Evolutionary conservation across 2,797 vertebrate genomes (phyloP), one percentile per base, ranked within the genome.

Genomic region (Phaenicophaeus curvirostris): DNA sequence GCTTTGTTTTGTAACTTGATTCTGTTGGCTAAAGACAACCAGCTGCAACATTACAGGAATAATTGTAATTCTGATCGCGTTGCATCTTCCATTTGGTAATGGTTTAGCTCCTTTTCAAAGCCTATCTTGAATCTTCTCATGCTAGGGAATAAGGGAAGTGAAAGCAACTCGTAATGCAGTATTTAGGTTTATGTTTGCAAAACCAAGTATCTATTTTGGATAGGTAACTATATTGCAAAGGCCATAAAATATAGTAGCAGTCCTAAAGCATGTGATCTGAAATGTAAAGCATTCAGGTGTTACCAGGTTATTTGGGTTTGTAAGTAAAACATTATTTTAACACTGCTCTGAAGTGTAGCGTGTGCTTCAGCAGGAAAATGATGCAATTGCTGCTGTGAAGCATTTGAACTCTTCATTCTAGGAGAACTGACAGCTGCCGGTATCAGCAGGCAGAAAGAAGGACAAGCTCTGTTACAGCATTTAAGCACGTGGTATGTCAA

Each of bases 21-120:
- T 72, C 68, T 74, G 37, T 57, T 92, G 46, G 72, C 37, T 74
- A 33, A 71, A 86, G 86, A 71, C 74, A 91, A 66, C 33, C 77
- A 92, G 86, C 84, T 92, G 87, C 89, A 83, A 58, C 46, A n/a
- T 74, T 74, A 72, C 91, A 85, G 41, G 39, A 77, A 33, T 88
- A 1, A 62, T 93, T 93, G 91, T 87, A 62, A 81, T 92, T 91
- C 78, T 78, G 54, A 63, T 68, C 81, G 55, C 54, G 48, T 92
- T 0, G 0, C 37, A 48, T 85, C 85, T 91, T 92, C 35, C 51
- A 48, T 61, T 77, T 91, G 65, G n/a, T 82, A 79, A 88, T 25
- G 72, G 74, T 35, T 79, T 53, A 76, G 61, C 65, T 78, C 24
- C 24, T 94, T 91, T 88, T 62, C 75, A 87, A 79, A 66, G 37